phyloP scores from a whole-genome alignment of 2,888 invertebrate genomes.

The Sarcophaga variegata region DNA sequence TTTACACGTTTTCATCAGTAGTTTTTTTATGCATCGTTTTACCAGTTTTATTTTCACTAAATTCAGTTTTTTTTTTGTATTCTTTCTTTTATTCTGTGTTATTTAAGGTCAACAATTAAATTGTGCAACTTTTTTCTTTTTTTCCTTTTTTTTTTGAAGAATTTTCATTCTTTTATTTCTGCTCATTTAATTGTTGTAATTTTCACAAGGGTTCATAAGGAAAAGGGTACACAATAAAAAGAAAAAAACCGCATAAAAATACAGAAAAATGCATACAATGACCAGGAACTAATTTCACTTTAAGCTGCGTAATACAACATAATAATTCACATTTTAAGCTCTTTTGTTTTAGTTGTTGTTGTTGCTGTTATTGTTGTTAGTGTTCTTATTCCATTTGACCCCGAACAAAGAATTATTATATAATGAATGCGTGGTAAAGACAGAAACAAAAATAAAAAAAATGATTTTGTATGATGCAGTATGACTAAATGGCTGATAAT shows the following conservation, averaged over 20 bases:
- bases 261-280: neutral
- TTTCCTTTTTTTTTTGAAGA: neutral
- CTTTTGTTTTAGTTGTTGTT: neutral
- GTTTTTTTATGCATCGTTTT: neutral
- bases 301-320: slow-evolving; percentile 14
- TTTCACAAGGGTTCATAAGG: slow-evolving; percentile 50
- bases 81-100: neutral
- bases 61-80: neutral
- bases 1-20: neutral
- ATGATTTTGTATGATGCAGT: neutral
- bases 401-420: neutral
- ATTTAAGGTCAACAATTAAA: slow-evolving; percentile 55
- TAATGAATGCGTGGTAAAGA: neutral
- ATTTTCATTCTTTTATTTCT: neutral
- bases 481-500: slow-evolving; percentile 16
- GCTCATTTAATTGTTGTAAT: slow-evolving; percentile 54
- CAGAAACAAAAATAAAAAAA: neutral
- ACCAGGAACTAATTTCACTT: slow-evolving; percentile 22
- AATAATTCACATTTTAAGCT: neutral
- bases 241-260: neutral
- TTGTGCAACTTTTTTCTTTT: slow-evolving; percentile 47
- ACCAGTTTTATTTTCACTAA: neutral
- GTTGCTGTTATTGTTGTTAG: neutral
- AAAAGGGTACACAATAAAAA: neutral
- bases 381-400: neutral